Percentiles rank a stretch among this genome's conserved stretches.
These are phyloP conservation scores for Puffinus mauretanicus DNA, from an alignment of 2,113 vertebrate species.

Conservation along the genomic window DNA sequence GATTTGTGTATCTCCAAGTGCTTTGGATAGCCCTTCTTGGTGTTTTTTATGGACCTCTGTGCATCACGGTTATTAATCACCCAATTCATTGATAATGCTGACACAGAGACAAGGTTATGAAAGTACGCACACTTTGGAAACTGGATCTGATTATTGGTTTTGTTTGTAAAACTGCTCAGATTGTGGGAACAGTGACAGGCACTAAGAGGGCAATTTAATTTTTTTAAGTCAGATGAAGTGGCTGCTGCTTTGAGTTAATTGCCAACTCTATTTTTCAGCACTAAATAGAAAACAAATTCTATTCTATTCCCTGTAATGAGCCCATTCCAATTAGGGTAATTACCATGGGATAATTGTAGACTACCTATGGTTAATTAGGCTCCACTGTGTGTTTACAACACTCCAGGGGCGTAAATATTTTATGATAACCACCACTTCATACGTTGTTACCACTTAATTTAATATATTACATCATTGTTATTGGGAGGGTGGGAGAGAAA, in stretches of 20 bases:
- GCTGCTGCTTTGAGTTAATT: slow-evolving; percentile 57
- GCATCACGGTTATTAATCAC: background rate
- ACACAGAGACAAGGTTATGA: slow-evolving; percentile 15
- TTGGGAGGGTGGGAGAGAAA: background rate
- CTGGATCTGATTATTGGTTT: background rate
- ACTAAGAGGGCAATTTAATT: slow-evolving; percentile 32
- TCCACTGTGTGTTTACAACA: slow-evolving; percentile 48
- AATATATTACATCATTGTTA: slow-evolving; percentile 36
- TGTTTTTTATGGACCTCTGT: background rate
- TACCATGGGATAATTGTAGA: slow-evolving; percentile 40
- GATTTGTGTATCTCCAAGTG: background rate
- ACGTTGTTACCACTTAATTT: slow-evolving; percentile 36
- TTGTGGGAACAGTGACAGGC: slow-evolving; percentile 28
- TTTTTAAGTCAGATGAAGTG: slow-evolving; percentile 22
- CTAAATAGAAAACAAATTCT: slow-evolving; percentile 51
- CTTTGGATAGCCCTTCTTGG: background rate
- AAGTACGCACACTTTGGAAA: background rate
- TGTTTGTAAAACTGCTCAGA: slow-evolving; percentile 29
- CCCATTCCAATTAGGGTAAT: slow-evolving; percentile 34
- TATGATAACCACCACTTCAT: slow-evolving; percentile 54
- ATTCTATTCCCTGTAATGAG: slow-evolving; percentile 18
- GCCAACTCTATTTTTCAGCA: slow-evolving; percentile 24
- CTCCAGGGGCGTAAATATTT: slow-evolving; percentile 49
- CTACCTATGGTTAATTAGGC: slow-evolving; percentile 55
- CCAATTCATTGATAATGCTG: background rate